phyloP scores from a whole-genome alignment of 2,888 invertebrate species.

The Embidobia sp. region DNA sequence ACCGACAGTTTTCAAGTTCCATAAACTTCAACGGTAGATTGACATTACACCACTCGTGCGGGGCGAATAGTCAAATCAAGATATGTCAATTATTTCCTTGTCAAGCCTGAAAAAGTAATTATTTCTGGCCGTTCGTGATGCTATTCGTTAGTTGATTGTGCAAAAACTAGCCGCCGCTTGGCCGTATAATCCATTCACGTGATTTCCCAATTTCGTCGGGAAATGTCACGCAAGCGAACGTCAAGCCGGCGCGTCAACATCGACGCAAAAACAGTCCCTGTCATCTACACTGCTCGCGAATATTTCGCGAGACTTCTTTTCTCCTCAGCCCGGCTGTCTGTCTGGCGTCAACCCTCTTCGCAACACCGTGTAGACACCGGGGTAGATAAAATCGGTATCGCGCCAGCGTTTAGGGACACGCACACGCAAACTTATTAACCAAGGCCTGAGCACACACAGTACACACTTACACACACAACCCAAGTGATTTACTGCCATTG shows the following conservation, averaged over 20 bases:
- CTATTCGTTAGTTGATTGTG: constrained; percentile 13
- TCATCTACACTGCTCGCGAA: constrained; percentile 38
- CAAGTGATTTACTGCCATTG: constrained; percentile 56
- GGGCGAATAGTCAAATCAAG: constrained; percentile 28
- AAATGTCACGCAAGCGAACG: constrained; percentile 49
- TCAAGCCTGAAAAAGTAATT: constrained; percentile 49
- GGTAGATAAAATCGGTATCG: constrained; percentile 77
- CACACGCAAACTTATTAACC: constrained; percentile 73
- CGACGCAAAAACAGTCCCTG: constrained; percentile 21
- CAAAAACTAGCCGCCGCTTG: constrained; percentile 14
- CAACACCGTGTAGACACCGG: constrained; percentile 65
- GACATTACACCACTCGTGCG: constrained; percentile 20
- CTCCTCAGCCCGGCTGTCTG: constrained; percentile 17
- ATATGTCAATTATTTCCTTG: constrained; percentile 52
- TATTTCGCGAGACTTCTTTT: constrained; percentile 45
- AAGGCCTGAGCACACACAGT: constrained; percentile 62
- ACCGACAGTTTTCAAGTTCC: constrained; percentile 8
- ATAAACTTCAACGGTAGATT: constrained; percentile 11
- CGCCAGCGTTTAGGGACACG: constrained; percentile 71
- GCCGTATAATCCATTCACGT: constrained; percentile 40
- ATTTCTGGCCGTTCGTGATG: constrained; percentile 39
- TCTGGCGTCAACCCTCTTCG: constrained; percentile 48
- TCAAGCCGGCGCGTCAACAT: constrained; percentile 20
- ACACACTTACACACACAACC: constrained; percentile 6
- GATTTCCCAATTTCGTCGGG: constrained; percentile 49